A percentile compares a stretch with the other conserved stretches of the same genome.
Conservation (phyloP, 2,888 invertebrate species). For the Tricholauxania praeusta region DNA sequence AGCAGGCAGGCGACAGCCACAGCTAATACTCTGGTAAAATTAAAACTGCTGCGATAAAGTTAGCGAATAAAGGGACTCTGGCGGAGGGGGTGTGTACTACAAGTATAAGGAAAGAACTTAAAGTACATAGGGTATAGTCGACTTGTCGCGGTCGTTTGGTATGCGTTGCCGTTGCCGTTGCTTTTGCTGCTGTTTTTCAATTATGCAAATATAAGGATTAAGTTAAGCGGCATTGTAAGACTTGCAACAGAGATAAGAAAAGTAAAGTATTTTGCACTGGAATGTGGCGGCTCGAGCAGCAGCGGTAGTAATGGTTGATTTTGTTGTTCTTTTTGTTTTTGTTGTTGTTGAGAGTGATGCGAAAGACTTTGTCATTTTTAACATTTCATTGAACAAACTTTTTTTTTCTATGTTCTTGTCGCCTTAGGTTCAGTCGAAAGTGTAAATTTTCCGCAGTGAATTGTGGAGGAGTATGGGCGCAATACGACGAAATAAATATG, state of each 20-base stretch:
- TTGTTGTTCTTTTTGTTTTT: no score
- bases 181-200: constrained; percentile 58
- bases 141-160: neutral
- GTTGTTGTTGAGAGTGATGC: no score
- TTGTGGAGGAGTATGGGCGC: no score
- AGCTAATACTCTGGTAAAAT: constrained; percentile 10
- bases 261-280: no score
- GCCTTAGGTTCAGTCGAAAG: no score
- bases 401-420: no score
- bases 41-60: constrained; percentile 5
- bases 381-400: no score
- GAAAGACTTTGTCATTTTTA: no score
- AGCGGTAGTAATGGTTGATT: no score
- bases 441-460: no score
- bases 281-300: no score
- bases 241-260: neutral
- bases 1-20: neutral
- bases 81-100: neutral
- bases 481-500: no score
- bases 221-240: constrained; percentile 50
- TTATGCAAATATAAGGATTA: constrained; percentile 64
- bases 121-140: neutral
- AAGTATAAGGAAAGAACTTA: neutral
- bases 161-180: neutral
- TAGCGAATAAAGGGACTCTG: neutral